phyloP scores from a whole-genome alignment of 35 echinoderm and acorn worm species.

The Apostichopus parvimensis region DNA sequence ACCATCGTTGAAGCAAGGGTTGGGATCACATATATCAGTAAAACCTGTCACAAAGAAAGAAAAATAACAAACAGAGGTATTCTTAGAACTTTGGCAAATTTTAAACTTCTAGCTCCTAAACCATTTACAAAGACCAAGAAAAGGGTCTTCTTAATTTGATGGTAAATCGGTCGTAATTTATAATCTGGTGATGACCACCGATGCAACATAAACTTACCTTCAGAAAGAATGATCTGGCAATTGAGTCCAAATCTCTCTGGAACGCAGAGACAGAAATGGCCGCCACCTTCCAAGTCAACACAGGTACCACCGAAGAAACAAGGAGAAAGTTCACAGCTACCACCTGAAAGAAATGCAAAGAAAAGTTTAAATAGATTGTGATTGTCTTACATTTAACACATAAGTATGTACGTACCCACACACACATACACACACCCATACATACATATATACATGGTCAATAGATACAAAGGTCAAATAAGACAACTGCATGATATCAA shows the following conservation, averaged over 20 bases:
- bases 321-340: not conserved
- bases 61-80: not conserved
- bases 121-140: too few species aligned
- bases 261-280: constrained; percentile 22
- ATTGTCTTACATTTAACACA: too few species aligned
- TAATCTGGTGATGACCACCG: too few species aligned
- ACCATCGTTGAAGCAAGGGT: constrained; percentile 35
- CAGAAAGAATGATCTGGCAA: not conserved
- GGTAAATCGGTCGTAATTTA: too few species aligned
- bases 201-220: not conserved
- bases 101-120: too few species aligned
- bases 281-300: constrained; percentile 6
- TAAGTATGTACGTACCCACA: not conserved
- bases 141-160: too few species aligned
- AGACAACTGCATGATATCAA: too few species aligned
- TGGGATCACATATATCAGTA: not conserved
- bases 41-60: not conserved
- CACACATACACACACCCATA: not conserved
- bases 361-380: not conserved
- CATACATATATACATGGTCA: not conserved
- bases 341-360: constrained; percentile 2
- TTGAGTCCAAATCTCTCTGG: not conserved
- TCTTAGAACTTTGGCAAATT: too few species aligned
- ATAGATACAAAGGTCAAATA: too few species aligned
- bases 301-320: constrained; percentile 40